phyloP scores from a whole-genome alignment of 2,888 invertebrate genomes.

The Seladonia tumulorum region DNA sequence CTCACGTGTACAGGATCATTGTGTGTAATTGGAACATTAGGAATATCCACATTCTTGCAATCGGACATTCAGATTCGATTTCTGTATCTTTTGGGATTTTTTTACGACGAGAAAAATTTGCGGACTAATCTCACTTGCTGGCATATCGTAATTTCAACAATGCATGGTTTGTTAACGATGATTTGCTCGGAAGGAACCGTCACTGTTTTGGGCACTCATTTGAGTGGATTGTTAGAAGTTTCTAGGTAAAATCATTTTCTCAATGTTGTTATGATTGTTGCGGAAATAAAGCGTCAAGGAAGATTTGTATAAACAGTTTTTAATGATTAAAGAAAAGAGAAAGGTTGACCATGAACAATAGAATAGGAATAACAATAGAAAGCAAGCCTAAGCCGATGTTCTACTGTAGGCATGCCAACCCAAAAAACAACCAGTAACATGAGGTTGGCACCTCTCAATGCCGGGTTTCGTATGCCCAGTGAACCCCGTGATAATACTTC shows the following conservation, averaged over 20 bases:
- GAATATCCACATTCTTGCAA: not conserved
- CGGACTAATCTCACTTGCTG: not conserved
- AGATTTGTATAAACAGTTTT: no score
- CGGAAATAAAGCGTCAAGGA: no score
- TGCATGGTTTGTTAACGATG: not conserved
- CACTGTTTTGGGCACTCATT: not conserved
- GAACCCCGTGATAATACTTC: no score
- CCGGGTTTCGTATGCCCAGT: no score
- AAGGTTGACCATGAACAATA: no score
- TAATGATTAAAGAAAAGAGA: no score
- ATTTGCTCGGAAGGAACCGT: constrained; percentile 6
- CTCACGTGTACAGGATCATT: not conserved
- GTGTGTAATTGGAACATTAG: not conserved
- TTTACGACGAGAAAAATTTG: not conserved
- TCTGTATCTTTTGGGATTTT: not conserved
- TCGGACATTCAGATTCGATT: not conserved
- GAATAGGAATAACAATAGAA: no score
- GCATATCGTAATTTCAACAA: not conserved
- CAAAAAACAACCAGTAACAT: no score
- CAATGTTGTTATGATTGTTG: no score
- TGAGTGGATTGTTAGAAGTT: constrained; percentile 1
- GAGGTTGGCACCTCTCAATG: no score
- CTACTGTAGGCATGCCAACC: no score
- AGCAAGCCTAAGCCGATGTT: no score
- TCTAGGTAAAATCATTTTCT: not conserved